phyloP scores from a whole-genome alignment of 2,113 vertebrate species.

The Atractosteus spatula region DNA sequence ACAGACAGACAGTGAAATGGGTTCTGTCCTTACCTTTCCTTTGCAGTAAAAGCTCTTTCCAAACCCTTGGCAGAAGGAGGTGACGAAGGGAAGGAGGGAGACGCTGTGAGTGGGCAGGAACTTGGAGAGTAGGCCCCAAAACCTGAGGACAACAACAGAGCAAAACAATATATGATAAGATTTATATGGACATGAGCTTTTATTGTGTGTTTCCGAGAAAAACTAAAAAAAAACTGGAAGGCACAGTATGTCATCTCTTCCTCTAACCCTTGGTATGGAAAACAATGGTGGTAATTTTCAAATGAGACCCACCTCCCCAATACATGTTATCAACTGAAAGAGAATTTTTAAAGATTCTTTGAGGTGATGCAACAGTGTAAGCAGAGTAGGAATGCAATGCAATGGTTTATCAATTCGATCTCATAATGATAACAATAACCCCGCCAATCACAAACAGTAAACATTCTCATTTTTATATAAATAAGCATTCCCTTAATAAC shows the following conservation, averaged over 20 bases:
- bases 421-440: too few relatives aligned
- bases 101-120: background rate
- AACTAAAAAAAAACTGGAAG: too few relatives aligned
- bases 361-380: conserved; percentile 22
- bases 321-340: conserved; percentile 23
- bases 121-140: background rate
- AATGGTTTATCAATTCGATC: too few relatives aligned
- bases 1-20: background rate
- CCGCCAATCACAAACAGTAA: too few relatives aligned
- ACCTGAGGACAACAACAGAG: too few relatives aligned
- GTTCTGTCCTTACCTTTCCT: conserved; percentile 67
- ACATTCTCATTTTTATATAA: too few relatives aligned
- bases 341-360: conserved; percentile 16
- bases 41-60: conserved; percentile 74
- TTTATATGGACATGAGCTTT: too few relatives aligned
- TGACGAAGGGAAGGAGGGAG: conserved; percentile 75
- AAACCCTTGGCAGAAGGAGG: conserved; percentile 89
- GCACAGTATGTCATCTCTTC: too few relatives aligned
- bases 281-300: too few relatives aligned
- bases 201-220: too few relatives aligned
- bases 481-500: too few relatives aligned
- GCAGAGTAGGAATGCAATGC: conserved; percentile 10
- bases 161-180: background rate
- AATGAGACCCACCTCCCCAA: background rate
- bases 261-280: too few relatives aligned